Evolutionary conservation across 2,888 invertebrate genomes (phyloP), one percentile per base, ranked within the genome.

Genomic region (Microctonus hyperodae): DNA sequence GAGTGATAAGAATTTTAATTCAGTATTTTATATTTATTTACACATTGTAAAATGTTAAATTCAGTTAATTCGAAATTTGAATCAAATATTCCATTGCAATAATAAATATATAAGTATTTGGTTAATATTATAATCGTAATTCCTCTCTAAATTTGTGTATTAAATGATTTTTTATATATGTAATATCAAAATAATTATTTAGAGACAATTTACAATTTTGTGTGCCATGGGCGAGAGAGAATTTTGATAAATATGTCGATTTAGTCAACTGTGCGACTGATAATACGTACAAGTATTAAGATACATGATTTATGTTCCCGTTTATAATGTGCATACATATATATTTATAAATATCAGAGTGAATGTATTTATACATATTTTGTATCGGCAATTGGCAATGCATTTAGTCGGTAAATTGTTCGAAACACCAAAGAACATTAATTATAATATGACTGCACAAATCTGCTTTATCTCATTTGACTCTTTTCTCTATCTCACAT

Each of bases 271-370:
- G 78, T 70, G 72, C 44, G 44, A 72, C 75, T 79, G 75, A 81
- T 81, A 81, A 82, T 82, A 78, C 78, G 79, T 80, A 79, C 78
- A 80, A 80, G 77, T 77, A 76, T 74, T 75, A 44, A 44, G 44
- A 31, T 55, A 75, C 71, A 74, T 81, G 80, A 82, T 77, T 82
- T 81, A 82, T 82, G 80, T 77, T 74, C 75, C 76, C 68, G 69
- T 44, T 44, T 74, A 64, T 70, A 70, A 67, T 71, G 73, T 73
- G 33, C 25, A 28, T 20, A 9, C 28, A 44, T 57, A 56, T 64
- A 56, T 61, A 31, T 51, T 20, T 57, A 37, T 56, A 56, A 40
- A 56, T 40, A 53, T 20, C 40, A n/a, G n/a, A n/a, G n/a, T n/a
- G n/a, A n/a, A n/a, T n/a, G n/a, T n/a, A n/a, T n/a, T n/a, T n/a